phyloP scores from a whole-genome alignment of 2,113 vertebrate species.

The Cyanoderma ruficeps region DNA sequence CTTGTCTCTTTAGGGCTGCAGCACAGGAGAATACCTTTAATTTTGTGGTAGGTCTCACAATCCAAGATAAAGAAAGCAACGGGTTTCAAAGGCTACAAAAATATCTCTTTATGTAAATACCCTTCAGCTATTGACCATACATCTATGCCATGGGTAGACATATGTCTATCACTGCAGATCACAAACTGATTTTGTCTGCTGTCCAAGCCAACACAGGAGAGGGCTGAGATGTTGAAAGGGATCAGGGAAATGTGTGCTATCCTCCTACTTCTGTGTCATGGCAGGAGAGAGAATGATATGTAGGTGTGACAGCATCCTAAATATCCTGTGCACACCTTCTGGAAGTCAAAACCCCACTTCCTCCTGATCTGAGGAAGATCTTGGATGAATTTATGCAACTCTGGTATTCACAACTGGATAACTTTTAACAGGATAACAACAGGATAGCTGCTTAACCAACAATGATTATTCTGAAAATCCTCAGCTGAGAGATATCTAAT shows the following conservation, averaged over 20 bases:
- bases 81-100: not conserved
- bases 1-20: not conserved
- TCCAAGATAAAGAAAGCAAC: not conserved
- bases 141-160: not conserved
- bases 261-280: not conserved
- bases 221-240: not conserved
- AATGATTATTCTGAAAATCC: not conserved
- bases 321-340: not conserved
- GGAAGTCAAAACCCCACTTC: not conserved
- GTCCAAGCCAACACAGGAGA: not conserved
- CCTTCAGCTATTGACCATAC: not conserved
- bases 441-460: not conserved
- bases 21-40: not conserved
- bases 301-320: not conserved
- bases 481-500: not conserved
- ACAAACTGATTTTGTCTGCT: not conserved
- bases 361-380: not conserved
- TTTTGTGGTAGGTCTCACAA: not conserved
- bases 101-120: not conserved
- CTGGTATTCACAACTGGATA: not conserved
- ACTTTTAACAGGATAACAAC: not conserved
- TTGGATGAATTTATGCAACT: not conserved
- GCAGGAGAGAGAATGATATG: not conserved
- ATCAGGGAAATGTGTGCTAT: not conserved
- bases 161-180: not conserved